Base-by-base conservation (phyloP, 2,113 vertebrate species). In the Poeciliopsis occidentalis region DNA sequence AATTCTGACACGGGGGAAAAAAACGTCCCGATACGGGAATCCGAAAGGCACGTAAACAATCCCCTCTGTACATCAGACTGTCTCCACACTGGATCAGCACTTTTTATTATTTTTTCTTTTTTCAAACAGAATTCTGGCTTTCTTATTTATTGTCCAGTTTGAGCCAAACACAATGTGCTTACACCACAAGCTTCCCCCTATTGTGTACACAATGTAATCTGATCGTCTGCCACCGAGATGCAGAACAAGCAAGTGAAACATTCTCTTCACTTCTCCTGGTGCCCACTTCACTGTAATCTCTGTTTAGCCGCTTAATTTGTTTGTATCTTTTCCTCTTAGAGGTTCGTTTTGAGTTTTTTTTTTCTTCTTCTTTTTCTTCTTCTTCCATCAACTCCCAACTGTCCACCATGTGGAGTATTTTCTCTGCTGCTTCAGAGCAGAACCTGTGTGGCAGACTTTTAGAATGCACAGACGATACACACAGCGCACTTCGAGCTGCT, bases 381-480 rank as follows among this genome's bases (percentile, higher is more conserved):
- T 51, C 19, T 54, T 11, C 10, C 24, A 57, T 57, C 10, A 10
- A 10, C 24, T 24, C 22, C 19, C 19, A n/a, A n/a, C 51, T 57
- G 24, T 57, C 17, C 17, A 19, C 47, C 22, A 2, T 19, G 2
- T 54, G 6, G 15, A 4, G 12, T 15, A 41, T 41, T 41, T 41
- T 41, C 39, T 41, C 39, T 8, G 27, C 39, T 29, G 15, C n/a
- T 63, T 22, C 22, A 11, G 19, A 24, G 30, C 22, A 5, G 5
- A 60, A 88, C 76, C 41, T 51, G 76, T 89, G 69, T 66, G 34
- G 65, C 73, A 57, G 27, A 68, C 26, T 85, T 73, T 75, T 22
- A 2, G 60, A 31, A 44, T 68, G 71, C 67, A 69, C 64, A 68
- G 60, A 76, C 61, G 70, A 27, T 24, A 69, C 39, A 30, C 54